Base-by-base conservation (phyloP, 2,797 vertebrate genomes). In the Arnoldichthys spilopterus region DNA sequence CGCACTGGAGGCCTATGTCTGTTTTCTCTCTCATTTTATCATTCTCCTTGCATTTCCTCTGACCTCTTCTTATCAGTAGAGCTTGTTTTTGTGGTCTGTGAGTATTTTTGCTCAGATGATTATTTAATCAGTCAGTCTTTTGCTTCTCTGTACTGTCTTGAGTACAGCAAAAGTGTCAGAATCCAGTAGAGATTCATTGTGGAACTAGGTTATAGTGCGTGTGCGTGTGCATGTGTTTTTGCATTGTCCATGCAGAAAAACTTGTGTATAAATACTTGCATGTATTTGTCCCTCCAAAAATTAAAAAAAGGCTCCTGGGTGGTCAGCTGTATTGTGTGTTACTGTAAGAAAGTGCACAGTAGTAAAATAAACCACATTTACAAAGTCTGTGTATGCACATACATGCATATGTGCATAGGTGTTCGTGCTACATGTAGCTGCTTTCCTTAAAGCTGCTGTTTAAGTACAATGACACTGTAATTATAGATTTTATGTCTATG, bases 71-170 rank as follows among this genome's bases (percentile, higher is more conserved):
- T 68, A 28, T 68, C 43, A 49, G 43, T 24, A 7, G 13, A 68
- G 4, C n/a, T 22, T 40, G 61, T 32, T 63, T 61, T 15, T 4
- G 56, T 37, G 61, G 32, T 40, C 4, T 64, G 18, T 64, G 20
- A n/a, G 61, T 37, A 40, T 64, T 32, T 61, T 32, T 32, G 26
- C 58, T 61, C 59, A 62, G 11, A 64, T 66, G 62, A 64, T 22
- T 15, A 15, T 45, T 45, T 66, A 66, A 43, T 45, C 63, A 62
- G 7, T 61, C 4, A 1, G n/a, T 63, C 32, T 37, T 62, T 34
- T 18, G 12, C 26, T 61, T 18, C 6, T 37, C 7, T 30, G 6
- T 32, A 3, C 13, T 30, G 6, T 24, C 54, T 56, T 4, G 0
- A 59, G 28, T 30, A 15, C 15, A 61, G 24, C 4, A 26, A 58